These are phyloP conservation scores for Lithobius niger DNA, from an alignment of 1,140 invertebrate genomes.

Conservation along the genomic window DNA sequence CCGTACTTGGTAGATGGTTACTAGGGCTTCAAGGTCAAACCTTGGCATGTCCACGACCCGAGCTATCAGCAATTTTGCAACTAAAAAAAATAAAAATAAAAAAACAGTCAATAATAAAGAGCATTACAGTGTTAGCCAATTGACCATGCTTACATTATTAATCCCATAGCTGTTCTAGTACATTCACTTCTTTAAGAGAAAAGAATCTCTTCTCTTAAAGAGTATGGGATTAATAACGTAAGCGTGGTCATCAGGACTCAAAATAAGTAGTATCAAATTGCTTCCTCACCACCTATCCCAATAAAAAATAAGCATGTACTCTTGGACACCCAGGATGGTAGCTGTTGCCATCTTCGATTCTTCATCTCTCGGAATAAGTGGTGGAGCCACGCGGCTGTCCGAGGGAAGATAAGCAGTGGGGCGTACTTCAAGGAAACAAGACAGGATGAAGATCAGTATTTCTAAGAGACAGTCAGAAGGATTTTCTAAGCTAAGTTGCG, in stretches of 20 bases:
- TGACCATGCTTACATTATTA: too few relatives aligned
- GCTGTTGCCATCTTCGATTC: not conserved
- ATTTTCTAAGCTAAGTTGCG: too few relatives aligned
- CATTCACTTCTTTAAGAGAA: too few relatives aligned
- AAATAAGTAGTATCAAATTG: not conserved
- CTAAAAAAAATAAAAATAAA: slow-evolving; percentile 8
- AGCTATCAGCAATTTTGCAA: slow-evolving; percentile 12
- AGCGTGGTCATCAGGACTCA: not conserved
- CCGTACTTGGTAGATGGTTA: slow-evolving; percentile 25
- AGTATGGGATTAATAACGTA: not conserved
- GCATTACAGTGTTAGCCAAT: too few relatives aligned
- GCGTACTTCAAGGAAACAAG: not conserved
- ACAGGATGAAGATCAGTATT: not conserved
- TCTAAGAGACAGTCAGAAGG: too few relatives aligned
- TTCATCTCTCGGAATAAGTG: not conserved
- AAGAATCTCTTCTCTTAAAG: not conserved
- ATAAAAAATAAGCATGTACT: not conserved
- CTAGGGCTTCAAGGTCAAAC: slow-evolving; percentile 27
- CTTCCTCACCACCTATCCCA: not conserved
- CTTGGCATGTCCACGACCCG: slow-evolving; percentile 25
- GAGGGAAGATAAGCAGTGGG: not conserved
- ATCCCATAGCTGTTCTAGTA: too few relatives aligned
- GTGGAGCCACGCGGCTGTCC: not conserved
- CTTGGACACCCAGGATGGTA: not conserved
- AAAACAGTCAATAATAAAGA: slow-evolving; percentile 12